A percentile compares a stretch with the other conserved stretches of the same genome.
phyloP scores from a whole-genome alignment of 1,140 invertebrate genomes.

The Polypedilum vanderplanki region DNA sequence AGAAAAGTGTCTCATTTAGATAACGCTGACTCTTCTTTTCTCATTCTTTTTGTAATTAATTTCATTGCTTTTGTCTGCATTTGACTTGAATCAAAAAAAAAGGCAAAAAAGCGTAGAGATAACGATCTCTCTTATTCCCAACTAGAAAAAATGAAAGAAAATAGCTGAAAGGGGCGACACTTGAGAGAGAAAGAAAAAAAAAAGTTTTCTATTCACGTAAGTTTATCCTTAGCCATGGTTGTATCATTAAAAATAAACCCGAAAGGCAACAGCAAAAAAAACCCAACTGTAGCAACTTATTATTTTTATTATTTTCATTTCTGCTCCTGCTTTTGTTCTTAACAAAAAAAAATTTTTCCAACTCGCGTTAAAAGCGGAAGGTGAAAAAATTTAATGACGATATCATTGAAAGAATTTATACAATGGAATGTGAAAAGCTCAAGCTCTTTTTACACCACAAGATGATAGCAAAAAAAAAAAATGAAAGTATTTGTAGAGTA shows the following conservation, averaged over 20 bases:
- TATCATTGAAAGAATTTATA: constrained; percentile 6
- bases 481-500: not conserved
- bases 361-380: constrained; percentile 2
- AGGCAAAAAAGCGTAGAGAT: constrained; percentile 5
- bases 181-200: not conserved
- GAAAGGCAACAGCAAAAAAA: not conserved
- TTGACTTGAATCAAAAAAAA: constrained; percentile 14
- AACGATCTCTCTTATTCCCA: not conserved
- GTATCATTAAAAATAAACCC: constrained; percentile 13
- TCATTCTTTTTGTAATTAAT: constrained; percentile 9
- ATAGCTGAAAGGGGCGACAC: constrained; percentile 15
- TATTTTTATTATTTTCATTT: constrained; percentile 6
- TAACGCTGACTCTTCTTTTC: not conserved
- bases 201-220: constrained; percentile 15
- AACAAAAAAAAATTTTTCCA: not conserved
- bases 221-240: not conserved
- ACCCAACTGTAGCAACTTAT: not conserved
- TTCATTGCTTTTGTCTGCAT: constrained; percentile 17
- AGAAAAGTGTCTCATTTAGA: constrained; percentile 18
- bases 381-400: constrained; percentile 18
- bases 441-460: not conserved
- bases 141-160: not conserved
- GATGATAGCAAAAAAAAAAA: no score
- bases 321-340: not conserved
- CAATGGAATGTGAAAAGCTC: not conserved